A percentile compares a stretch with the other conserved stretches of the same genome.
phyloP scores from a whole-genome alignment of 2,888 invertebrate genomes.

The Spisula solida region DNA sequence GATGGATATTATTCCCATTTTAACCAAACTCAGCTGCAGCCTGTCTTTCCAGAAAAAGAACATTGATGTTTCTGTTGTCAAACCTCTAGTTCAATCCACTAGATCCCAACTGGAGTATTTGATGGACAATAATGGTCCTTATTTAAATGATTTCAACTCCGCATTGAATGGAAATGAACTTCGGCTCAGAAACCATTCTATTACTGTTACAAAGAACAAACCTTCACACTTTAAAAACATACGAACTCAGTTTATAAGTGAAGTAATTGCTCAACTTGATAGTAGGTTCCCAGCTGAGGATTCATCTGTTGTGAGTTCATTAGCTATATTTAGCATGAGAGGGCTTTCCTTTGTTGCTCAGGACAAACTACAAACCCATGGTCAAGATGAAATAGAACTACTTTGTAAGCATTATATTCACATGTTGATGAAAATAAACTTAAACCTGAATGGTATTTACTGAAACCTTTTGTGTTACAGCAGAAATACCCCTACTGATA shows the following conservation, averaged over 20 bases:
- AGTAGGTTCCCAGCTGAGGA: background rate
- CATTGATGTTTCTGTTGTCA: constrained; percentile 4
- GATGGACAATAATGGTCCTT: background rate
- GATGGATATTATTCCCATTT: background rate
- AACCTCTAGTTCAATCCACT: background rate
- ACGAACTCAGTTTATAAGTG: too few species aligned
- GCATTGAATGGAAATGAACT: too few species aligned
- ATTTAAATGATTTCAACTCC: too few species aligned
- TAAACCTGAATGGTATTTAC: background rate
- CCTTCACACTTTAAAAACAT: too few species aligned
- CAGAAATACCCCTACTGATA: constrained; percentile 13
- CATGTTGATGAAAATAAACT: background rate
- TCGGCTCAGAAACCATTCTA: constrained; percentile 16
- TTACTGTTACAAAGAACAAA: too few species aligned
- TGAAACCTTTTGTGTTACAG: constrained; percentile 17
- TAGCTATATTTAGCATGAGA: background rate
- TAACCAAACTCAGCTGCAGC: constrained; percentile 29
- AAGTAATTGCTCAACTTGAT: background rate
- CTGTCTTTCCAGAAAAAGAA: constrained; percentile 18
- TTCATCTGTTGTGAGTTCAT: background rate
- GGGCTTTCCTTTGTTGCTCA: background rate
- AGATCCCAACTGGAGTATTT: constrained; percentile 13
- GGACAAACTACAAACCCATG: background rate
- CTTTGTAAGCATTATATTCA: background rate
- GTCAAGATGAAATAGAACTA: background rate